These are phyloP conservation scores for Neomicropteryx cornuta DNA, from an alignment of 1,140 invertebrate species.

Conservation along the genomic window DNA sequence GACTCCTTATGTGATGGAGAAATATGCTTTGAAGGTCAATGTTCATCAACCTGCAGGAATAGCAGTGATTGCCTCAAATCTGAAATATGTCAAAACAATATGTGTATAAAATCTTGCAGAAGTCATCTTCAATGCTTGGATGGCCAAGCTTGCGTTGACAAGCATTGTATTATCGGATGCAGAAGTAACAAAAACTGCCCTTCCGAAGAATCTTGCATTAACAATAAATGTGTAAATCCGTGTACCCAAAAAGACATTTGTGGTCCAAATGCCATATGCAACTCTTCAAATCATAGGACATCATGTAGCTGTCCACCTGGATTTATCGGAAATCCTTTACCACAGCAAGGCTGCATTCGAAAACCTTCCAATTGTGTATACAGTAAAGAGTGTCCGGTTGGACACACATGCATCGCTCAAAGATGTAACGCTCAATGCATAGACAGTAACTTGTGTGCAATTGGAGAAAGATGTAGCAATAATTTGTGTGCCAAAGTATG, in stretches of 20 bases:
- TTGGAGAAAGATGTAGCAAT: constrained; percentile 71
- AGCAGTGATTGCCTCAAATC: constrained; percentile 66
- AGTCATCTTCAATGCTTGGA: constrained; percentile 68
- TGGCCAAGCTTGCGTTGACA: constrained; percentile 69
- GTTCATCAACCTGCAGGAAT: constrained; percentile 69
- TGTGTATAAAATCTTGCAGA: constrained; percentile 65
- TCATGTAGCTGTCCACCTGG: constrained; percentile 69
- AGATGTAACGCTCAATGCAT: constrained; percentile 66
- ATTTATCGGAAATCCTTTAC: constrained; percentile 79
- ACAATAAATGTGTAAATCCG: constrained; percentile 75
- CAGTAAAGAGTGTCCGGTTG: constrained; percentile 55
- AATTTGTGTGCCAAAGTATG: constrained; percentile 76
- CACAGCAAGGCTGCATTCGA: constrained; percentile 77
- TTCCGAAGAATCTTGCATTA: constrained; percentile 63
- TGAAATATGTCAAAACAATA: constrained; percentile 67
- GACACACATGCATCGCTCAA: constrained; percentile 61
- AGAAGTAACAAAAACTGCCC: constrained; percentile 70
- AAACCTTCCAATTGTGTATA: constrained; percentile 53
- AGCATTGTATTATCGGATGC: constrained; percentile 71
- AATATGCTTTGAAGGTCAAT: constrained; percentile 71
- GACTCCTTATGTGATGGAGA: constrained; percentile 68
- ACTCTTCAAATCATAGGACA: constrained; percentile 55
- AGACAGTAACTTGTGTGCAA: constrained; percentile 58
- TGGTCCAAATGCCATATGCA: constrained; percentile 75
- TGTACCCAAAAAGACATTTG: constrained; percentile 65